A percentile compares a stretch with the other conserved stretches of the same genome.
Conservation (phyloP, 2,113 vertebrate species). For the Triplophysa tibetana region DNA sequence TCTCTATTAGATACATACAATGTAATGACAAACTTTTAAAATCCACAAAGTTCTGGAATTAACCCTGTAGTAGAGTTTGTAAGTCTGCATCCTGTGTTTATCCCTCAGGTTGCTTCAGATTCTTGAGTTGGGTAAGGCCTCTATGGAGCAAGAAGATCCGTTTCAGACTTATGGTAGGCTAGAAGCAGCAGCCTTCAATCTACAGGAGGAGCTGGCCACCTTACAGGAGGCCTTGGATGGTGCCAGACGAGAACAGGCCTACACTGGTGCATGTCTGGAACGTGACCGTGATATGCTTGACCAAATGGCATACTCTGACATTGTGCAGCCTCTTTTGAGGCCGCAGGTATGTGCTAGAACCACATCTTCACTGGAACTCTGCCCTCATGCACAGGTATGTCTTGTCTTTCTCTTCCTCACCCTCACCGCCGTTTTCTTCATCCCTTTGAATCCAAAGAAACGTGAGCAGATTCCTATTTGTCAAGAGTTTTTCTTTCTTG, state of each 20-base stretch:
- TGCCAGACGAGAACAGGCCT: slow-evolving; percentile 71
- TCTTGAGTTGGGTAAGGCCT: slow-evolving; percentile 69
- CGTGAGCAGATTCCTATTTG: slow-evolving; percentile 3
- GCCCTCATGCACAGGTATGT: slow-evolving; percentile 77
- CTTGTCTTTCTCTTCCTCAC: slow-evolving; percentile 34
- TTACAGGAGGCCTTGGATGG: slow-evolving; percentile 69
- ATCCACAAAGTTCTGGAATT: background rate
- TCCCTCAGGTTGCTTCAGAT: slow-evolving; percentile 80
- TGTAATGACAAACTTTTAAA: background rate
- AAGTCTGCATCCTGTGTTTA: background rate
- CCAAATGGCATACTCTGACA: slow-evolving; percentile 74
- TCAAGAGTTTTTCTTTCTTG: background rate
- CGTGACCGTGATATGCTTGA: slow-evolving; percentile 73
- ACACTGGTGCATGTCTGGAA: slow-evolving; percentile 69
- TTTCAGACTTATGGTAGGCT: slow-evolving; percentile 82
- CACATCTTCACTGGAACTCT: slow-evolving; percentile 69
- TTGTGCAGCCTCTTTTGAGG: slow-evolving; percentile 78
- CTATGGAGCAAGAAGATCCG: slow-evolving; percentile 72
- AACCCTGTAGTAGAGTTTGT: background rate
- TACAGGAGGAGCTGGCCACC: slow-evolving; percentile 71
- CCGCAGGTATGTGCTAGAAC: slow-evolving; percentile 77
- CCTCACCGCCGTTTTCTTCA: slow-evolving; percentile 24
- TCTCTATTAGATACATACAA: background rate
- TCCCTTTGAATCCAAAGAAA: slow-evolving; percentile 11
- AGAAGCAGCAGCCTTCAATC: slow-evolving; percentile 74